phyloP scores from a whole-genome alignment of 2,888 invertebrate species.

The Clanis bilineata region DNA sequence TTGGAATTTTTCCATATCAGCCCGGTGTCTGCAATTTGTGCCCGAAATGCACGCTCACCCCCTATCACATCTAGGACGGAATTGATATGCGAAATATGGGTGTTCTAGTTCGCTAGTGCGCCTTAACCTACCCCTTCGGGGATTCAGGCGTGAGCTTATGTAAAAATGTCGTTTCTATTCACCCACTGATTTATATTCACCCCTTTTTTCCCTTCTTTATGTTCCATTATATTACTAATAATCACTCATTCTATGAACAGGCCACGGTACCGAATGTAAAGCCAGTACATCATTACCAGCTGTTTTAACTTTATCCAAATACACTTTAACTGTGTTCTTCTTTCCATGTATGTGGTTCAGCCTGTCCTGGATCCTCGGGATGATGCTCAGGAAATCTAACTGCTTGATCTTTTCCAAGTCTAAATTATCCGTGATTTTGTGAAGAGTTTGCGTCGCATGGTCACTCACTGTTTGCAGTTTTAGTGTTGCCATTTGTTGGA shows the following conservation, averaged over 20 bases:
- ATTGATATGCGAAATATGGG: too few species aligned
- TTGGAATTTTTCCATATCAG: too few species aligned
- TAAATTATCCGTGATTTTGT: constrained; percentile 45
- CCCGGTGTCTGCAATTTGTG: too few species aligned
- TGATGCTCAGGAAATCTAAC: constrained; percentile 45
- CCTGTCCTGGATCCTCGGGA: constrained; percentile 42
- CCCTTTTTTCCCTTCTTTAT: too few species aligned
- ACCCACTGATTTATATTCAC: too few species aligned
- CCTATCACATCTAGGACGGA: too few species aligned
- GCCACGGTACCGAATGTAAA: constrained; percentile 39
- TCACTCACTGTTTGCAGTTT: constrained; percentile 39
- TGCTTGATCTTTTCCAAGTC: constrained; percentile 51
- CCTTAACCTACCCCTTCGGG: too few species aligned
- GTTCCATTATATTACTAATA: constrained; percentile 19
- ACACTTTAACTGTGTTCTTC: constrained; percentile 26
- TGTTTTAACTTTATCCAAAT: constrained; percentile 30
- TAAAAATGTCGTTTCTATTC: too few species aligned
- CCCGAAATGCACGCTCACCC: too few species aligned
- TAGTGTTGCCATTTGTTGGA: constrained; percentile 50
- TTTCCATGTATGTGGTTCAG: constrained; percentile 30
- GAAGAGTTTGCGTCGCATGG: constrained; percentile 40
- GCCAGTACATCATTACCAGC: constrained; percentile 32
- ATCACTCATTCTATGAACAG: constrained; percentile 33
- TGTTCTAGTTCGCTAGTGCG: too few species aligned
- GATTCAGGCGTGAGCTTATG: too few species aligned